A percentile compares a stretch with the other conserved stretches of the same genome.
phyloP scores from a whole-genome alignment of 53 echinoderm and acorn worm genomes.

The Apostichopus leukothele region DNA sequence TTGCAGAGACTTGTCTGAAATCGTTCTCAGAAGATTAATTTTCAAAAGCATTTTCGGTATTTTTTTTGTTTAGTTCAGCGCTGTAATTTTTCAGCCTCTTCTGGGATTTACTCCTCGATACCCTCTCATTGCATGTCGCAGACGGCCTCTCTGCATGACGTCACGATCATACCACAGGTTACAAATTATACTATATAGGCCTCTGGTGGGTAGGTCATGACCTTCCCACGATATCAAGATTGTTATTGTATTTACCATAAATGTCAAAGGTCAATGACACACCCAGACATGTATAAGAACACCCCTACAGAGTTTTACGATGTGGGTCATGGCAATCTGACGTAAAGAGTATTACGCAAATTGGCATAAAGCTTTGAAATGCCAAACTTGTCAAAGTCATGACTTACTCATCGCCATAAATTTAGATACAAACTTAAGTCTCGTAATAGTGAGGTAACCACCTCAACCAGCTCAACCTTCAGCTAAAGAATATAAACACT shows the following conservation, averaged over 20 bases:
- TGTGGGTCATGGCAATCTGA: background rate
- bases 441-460: too few relatives aligned
- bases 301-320: background rate
- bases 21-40: too few relatives aligned
- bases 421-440: too few relatives aligned
- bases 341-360: background rate
- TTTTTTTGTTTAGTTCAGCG: too few relatives aligned
- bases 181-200: background rate
- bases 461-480: too few relatives aligned
- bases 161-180: slow-evolving; percentile 6
- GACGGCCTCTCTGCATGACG: background rate
- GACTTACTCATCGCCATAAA: too few relatives aligned
- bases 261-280: slow-evolving; percentile 15
- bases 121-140: too few relatives aligned
- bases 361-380: background rate
- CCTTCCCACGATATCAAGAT: background rate
- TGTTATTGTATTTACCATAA: background rate
- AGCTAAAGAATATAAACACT: too few relatives aligned
- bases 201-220: slow-evolving; percentile 24
- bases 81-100: too few relatives aligned
- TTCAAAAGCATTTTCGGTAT: too few relatives aligned
- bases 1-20: too few relatives aligned
- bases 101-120: too few relatives aligned
- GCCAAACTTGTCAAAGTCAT: background rate
- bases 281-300: background rate